Evolutionary conservation across 2,113 vertebrate genomes (phyloP).

Genomic region (Tachysurus vachellii): DNA sequence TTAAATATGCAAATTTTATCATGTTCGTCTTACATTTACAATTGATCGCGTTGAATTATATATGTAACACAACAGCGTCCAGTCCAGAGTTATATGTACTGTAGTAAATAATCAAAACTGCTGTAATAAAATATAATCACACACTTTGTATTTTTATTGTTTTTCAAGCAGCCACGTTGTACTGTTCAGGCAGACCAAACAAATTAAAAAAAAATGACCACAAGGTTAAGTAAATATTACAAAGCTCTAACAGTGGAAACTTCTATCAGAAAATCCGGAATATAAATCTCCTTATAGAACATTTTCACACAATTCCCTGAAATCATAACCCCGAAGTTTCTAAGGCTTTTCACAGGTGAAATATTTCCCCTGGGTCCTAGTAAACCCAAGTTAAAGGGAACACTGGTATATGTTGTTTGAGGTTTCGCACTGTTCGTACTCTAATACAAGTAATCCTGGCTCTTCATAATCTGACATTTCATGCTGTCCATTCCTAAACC

Average conservation of each 20-base stretch:
- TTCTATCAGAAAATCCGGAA: background rate
- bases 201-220: background rate
- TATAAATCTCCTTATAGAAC: background rate
- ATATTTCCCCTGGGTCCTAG: too few species aligned
- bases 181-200: background rate
- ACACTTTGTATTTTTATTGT: background rate
- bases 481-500: too few species aligned
- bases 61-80: background rate
- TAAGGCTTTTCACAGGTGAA: too few species aligned
- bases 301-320: background rate
- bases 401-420: too few species aligned
- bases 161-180: background rate
- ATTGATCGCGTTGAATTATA: background rate
- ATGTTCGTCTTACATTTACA: conserved; percentile 12
- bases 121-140: conserved; percentile 25
- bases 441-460: too few species aligned
- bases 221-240: background rate
- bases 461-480: too few species aligned
- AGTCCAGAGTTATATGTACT: background rate
- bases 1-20: conserved; percentile 1
- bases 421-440: too few species aligned
- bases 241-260: background rate
- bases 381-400: too few species aligned
- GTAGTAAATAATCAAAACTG: background rate
- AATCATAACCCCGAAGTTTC: too few species aligned